Conservation (phyloP, 2,888 invertebrate species). For the Pseudeuparius sepicola region DNA sequence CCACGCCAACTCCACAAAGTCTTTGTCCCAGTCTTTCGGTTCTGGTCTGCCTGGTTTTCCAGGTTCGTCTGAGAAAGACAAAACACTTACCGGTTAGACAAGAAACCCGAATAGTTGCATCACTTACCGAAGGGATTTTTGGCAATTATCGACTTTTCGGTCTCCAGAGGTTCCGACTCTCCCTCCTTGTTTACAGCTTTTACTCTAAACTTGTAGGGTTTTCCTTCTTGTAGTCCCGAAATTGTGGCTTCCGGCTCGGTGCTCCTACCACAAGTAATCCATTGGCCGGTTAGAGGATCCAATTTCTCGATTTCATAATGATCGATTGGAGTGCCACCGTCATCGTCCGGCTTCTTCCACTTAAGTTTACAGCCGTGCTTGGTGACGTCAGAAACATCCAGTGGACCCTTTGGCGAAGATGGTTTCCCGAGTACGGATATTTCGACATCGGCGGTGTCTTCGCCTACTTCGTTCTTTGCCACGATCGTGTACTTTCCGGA, state of each 20-base stretch:
- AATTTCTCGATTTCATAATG: conserved; percentile 94
- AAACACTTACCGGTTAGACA: conserved; percentile 2
- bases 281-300: conserved; percentile 83
- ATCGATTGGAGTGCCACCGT: conserved; percentile 89
- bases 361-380: conserved; percentile 86
- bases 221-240: conserved; percentile 81
- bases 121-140: conserved; percentile 94
- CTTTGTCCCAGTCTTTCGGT: conserved; percentile 89
- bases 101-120: not conserved
- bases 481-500: conserved; percentile 82
- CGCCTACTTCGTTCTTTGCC: conserved; percentile 87
- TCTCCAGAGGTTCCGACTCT: conserved; percentile 91
- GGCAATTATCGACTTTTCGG: conserved; percentile 88
- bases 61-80: conserved; percentile 61
- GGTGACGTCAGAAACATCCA: conserved; percentile 79
- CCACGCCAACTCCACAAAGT: conserved; percentile 94
- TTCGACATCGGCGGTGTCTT: conserved; percentile 84
- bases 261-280: conserved; percentile 85
- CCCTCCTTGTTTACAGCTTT: conserved; percentile 98
- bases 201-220: conserved; percentile 97
- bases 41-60: conserved; percentile 86
- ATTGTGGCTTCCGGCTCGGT: conserved; percentile 77
- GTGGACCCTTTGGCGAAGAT: conserved; percentile 71
- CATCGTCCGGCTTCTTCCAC: conserved; percentile 92
- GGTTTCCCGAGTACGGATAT: conserved; percentile 75